Evolutionary conservation across 2,797 vertebrate species (phyloP).

Genomic region (Cirrhinus mrigala): DNA sequence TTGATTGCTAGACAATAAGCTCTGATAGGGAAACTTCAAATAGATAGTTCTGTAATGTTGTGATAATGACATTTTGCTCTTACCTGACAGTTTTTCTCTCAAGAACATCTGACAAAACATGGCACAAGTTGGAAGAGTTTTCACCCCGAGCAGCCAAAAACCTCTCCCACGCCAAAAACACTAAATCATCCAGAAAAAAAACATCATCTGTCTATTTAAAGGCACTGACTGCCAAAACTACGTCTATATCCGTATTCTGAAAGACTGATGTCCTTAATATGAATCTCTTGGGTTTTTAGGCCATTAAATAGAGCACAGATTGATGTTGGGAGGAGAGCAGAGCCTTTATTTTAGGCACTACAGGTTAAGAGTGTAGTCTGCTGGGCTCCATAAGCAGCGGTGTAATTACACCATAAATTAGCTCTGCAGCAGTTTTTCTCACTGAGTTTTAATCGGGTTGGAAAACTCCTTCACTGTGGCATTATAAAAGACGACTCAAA

Average conservation of each 20-base stretch:
- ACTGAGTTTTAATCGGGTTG: constrained; percentile 26
- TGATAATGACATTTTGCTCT: not conserved
- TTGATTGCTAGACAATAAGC: not conserved
- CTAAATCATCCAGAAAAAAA: constrained; percentile 20
- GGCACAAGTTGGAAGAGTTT: not conserved
- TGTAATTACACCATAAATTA: constrained; percentile 57
- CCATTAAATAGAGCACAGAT: constrained; percentile 21
- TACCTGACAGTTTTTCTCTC: not conserved
- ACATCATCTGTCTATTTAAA: not conserved
- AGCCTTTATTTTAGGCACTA: constrained; percentile 21
- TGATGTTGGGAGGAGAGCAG: constrained; percentile 30
- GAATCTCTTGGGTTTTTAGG: constrained; percentile 13
- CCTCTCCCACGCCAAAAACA: constrained; percentile 1
- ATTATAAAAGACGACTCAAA: constrained; percentile 37
- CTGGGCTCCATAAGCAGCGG: constrained; percentile 12
- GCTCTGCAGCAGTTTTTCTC: constrained; percentile 16
- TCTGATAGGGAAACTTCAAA: constrained; percentile 13
- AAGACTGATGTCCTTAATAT: constrained; percentile 23
- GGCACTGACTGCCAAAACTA: not conserved
- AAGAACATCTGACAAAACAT: constrained; percentile 3
- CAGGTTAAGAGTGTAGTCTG: constrained; percentile 26
- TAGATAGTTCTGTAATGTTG: not conserved
- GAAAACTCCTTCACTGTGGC: constrained; percentile 9
- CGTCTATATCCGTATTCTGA: not conserved
- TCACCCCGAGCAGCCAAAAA: constrained; percentile 2